Base-by-base conservation (phyloP, 2,888 invertebrate genomes). In the Podotricha telesiphe region DNA sequence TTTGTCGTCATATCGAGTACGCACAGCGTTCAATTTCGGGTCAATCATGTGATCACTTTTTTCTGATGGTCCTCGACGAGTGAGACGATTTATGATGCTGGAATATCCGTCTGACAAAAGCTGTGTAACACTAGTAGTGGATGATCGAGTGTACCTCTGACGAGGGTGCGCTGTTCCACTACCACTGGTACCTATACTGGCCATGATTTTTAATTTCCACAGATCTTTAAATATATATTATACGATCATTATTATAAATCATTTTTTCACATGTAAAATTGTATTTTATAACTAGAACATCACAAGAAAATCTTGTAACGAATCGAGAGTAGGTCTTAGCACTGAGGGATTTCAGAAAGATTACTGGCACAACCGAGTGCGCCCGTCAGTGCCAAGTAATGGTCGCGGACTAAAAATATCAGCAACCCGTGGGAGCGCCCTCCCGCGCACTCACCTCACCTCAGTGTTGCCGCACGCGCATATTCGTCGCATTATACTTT, bases 61-160 rank as follows among this genome's bases (percentile, higher is more conserved):
- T 88, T 95, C 95, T 63, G 97, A 97, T 50, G 97, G 96, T 61
- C 96, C 96, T 73, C 97, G 95, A 74, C 96, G 94, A 45, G 95
- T 96, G 80, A 98, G 93, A 76, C 97, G 94, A 84, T 97, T 97
- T 79, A 98, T 94, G 76, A 98, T 94, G 89, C 95, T 97, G 81
- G 96, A 96, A 89, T 97, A 98, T 78, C 97, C 97, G 85, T 98
- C 97, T 77, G 96, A 96, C 78, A 98, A 93, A 80, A 98, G 93
- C 88, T 98, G 97, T 75, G 97, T 96, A 78, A 98, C 97, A 90
- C 97, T 97, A 61, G 95, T 94, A 70, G 96, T 96, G 64, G 97
- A 96, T 74, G 95, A 93, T 73, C 97, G 95, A 76, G 95, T 94
- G 89, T 97, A 97, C 76, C 97, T 95, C 82, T 94, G 94, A 76